Evolutionary conservation across 2,797 vertebrate species (phyloP).

Genomic region (Pseudochirops cupreus): DNA sequence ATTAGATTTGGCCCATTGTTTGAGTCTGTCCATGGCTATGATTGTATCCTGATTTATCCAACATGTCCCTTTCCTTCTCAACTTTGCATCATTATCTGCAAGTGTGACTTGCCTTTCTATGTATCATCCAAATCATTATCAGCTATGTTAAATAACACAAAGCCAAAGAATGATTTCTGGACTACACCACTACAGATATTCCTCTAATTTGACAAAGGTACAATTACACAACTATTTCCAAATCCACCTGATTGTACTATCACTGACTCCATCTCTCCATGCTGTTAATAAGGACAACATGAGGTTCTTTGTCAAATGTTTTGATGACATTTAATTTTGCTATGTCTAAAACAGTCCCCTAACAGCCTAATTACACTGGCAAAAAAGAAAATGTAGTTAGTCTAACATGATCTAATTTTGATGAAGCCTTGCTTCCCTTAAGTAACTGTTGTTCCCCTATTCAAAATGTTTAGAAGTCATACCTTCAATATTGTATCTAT

Average conservation of each 20-base stretch:
- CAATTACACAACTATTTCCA: not conserved
- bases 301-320: not conserved
- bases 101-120: not conserved
- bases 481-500: not conserved
- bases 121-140: not conserved
- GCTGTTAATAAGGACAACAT: not conserved
- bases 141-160: not conserved
- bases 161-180: not conserved
- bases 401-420: not conserved
- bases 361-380: not conserved
- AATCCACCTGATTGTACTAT: not conserved
- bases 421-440: not conserved
- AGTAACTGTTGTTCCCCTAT: not conserved
- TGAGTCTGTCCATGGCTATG: not conserved
- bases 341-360: not conserved
- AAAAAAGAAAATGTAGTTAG: not conserved
- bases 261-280: not conserved
- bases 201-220: not conserved
- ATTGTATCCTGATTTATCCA: not conserved
- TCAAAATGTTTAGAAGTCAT: not conserved
- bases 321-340: not conserved
- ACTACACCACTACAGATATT: not conserved
- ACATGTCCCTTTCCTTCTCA: not conserved
- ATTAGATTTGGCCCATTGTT: not conserved
- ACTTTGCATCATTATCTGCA: not conserved